Evolutionary conservation across 1,140 invertebrate genomes (phyloP).

Genomic region (Bombyx mandarina): DNA sequence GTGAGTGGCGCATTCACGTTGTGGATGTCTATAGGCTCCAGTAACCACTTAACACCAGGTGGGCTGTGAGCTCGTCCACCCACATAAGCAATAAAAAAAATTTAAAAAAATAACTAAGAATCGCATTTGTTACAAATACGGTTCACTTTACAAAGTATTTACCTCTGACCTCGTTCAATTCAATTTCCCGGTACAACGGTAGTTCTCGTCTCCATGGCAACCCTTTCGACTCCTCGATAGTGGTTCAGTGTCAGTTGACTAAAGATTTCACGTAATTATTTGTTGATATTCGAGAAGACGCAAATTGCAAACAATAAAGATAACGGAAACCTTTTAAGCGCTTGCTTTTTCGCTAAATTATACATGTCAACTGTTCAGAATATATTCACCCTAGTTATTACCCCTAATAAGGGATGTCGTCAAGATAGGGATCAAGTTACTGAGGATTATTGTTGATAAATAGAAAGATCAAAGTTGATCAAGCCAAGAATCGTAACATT

Average conservation of each 20-base stretch:
- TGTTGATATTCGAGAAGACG: constrained; percentile 33
- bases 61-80: no score
- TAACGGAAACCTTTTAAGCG: constrained; percentile 23
- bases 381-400: constrained; percentile 23
- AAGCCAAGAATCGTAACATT: no score
- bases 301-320: constrained; percentile 36
- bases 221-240: constrained; percentile 27
- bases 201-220: constrained; percentile 12
- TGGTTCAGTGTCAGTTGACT: constrained; percentile 45
- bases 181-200: background rate
- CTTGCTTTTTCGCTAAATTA: constrained; percentile 44
- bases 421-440: constrained; percentile 28
- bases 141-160: no score
- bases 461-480: constrained; percentile 7
- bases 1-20: no score
- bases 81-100: no score
- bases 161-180: no score
- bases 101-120: background rate
- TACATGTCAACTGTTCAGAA: constrained; percentile 36
- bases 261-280: constrained; percentile 23
- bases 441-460: constrained; percentile 19
- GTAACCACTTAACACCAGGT: no score
- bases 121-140: no score
- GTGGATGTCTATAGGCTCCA: no score
- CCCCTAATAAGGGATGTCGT: constrained; percentile 27